Conservation (phyloP, 2,113 vertebrate genomes). For the cat (Felis catus) region DNA sequence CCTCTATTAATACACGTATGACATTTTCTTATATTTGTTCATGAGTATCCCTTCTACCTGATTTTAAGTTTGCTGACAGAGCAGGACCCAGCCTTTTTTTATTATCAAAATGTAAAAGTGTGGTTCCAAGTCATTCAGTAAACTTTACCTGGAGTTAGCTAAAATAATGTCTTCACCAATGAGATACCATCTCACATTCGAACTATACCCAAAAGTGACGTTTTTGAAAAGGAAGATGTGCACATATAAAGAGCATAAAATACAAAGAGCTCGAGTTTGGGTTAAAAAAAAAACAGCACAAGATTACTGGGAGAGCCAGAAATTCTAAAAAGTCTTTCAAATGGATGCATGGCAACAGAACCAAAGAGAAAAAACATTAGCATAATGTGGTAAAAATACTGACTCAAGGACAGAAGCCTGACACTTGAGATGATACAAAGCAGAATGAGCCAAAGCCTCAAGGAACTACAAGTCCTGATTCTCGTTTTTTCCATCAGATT, state of each 20-base stretch:
- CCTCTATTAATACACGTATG: not conserved
- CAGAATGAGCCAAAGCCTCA: not conserved
- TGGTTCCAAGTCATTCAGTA: not conserved
- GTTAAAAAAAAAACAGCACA: not conserved
- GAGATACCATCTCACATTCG: not conserved
- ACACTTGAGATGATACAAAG: not conserved
- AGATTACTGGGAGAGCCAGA: not conserved
- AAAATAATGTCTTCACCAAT: not conserved
- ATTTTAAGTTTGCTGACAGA: not conserved
- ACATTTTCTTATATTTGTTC: not conserved
- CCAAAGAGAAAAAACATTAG: constrained; percentile 22
- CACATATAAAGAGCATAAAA: constrained; percentile 43
- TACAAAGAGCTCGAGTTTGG: not conserved
- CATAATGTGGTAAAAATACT: not conserved
- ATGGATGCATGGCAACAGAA: constrained; percentile 8
- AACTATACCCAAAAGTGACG: constrained; percentile 6
- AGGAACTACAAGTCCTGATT: not conserved
- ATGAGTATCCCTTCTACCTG: not conserved
- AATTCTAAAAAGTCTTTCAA: constrained; percentile 53
- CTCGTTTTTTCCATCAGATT: constrained; percentile 4
- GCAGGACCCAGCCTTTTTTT: not conserved
- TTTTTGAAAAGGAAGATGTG: constrained; percentile 31
- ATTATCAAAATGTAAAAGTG: not conserved
- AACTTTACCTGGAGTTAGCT: constrained; percentile 18
- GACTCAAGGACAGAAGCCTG: constrained; percentile 2